Evolutionary conservation across 2,888 invertebrate species (phyloP), one percentile per base, ranked within the genome.

Genomic region (Drepana falcataria): DNA sequence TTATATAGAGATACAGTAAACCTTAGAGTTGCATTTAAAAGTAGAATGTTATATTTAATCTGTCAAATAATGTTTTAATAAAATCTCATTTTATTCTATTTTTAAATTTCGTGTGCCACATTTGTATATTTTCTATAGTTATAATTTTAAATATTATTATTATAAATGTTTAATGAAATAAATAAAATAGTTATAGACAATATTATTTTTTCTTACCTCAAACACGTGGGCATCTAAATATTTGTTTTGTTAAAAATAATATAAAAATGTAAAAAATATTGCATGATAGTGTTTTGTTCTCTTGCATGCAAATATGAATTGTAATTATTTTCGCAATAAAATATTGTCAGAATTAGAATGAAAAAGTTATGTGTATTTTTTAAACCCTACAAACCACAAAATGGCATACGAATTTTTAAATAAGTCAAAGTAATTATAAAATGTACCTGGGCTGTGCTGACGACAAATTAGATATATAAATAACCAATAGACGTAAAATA

Each of bases 261-360:
- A 59, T 58, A 64, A 68, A 77, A 78, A 75, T 68, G 55, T 77
- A 72, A 73, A 83, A 83, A 81, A 81, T 77, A 81, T 82, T 87
- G 88, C 87, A 89, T 87, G 88, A 73, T 72, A 68, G 71, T 74
- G 84, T 83, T 85, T 77, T 84, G 44, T 75, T 77, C 83, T 84
- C 67, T 75, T 86, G 87, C 87, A 89, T 89, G 87, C 76, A 72
- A 74, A 70, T 71, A 68, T 75, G 57, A 72, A 72, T 76, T 78
- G 71, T 73, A 73, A 75, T 79, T 73, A 72, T 70, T 69, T 71
- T 68, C 47, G 2, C 37, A 53, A 51, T 51, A 51, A 51, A 51
- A 7, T 40, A 34, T 51, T 33, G 33, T 51, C 51, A 41, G 34
- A 33, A 40, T 34, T 34, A 33, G 40, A 33, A 2, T 21, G 9